These are phyloP conservation scores for Tetramorium bicarinatum DNA, from an alignment of 2,888 invertebrate species.

Conservation along the genomic window DNA sequence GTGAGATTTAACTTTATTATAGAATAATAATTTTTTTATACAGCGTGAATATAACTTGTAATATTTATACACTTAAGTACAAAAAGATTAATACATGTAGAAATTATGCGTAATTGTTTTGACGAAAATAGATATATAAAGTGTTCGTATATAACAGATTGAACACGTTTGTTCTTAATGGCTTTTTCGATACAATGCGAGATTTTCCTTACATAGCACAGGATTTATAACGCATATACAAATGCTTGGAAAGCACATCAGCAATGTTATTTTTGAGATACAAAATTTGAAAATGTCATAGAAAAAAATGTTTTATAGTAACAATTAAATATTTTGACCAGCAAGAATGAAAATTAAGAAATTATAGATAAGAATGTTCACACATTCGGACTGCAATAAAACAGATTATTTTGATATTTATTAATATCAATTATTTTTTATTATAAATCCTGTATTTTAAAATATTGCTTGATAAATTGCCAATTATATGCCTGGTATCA, in stretches of 20 bases:
- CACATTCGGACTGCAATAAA: not conserved
- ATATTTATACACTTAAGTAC: constrained; percentile 44
- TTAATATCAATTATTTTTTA: not conserved
- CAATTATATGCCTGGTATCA: not conserved
- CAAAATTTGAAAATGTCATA: not conserved
- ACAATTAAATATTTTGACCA: not conserved
- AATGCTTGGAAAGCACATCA: not conserved
- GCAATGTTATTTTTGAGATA: not conserved
- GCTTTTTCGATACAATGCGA: constrained; percentile 20
- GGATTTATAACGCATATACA: constrained; percentile 22
- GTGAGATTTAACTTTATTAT: constrained; percentile 71
- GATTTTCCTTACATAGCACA: not conserved
- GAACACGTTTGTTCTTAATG: constrained; percentile 35
- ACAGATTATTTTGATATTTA: not conserved
- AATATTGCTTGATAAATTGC: constrained; percentile 30
- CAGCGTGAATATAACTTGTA: constrained; percentile 65
- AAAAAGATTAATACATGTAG: constrained; percentile 45
- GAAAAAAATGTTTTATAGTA: not conserved
- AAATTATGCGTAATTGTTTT: constrained; percentile 35
- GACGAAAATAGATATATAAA: constrained; percentile 29
- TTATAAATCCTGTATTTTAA: constrained; percentile 33
- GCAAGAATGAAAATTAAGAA: not conserved
- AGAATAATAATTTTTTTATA: constrained; percentile 63
- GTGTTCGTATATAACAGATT: constrained; percentile 25
- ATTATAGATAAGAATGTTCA: not conserved